Evolutionary conservation across 2,797 vertebrate species (phyloP), one percentile per base, ranked within the genome.

Genomic region (Gadopsis bispinosus): DNA sequence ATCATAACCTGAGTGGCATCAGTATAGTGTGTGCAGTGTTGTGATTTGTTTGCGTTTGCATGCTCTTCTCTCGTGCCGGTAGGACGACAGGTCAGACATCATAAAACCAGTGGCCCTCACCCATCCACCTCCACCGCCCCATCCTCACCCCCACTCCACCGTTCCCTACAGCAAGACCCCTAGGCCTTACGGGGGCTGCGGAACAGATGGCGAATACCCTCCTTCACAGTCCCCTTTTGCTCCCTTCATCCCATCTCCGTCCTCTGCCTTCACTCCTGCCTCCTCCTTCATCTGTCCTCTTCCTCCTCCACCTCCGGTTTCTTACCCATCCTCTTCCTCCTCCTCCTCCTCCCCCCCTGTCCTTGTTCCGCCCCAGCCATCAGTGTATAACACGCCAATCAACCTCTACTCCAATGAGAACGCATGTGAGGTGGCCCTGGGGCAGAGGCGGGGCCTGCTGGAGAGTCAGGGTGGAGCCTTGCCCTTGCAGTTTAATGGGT

Each of bases 41-140:
- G 75, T 89, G 79, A 66, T 90, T 87, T 88, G 77, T 87, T 80
- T 86, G 26, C 26, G 64, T 91, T 84, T 95, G 93, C 94, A 94
- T 85, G 90, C 96, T 95, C 66, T 83, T 78, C 45, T 87, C 65
- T 83, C 66, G 12, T 54, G 58, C 84, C 88, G 91, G 84, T 94
- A 99, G 98, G 96, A 92, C 80, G 90, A 96, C 90, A 94, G 95
- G 87, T 92, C 94, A 89, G 97, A 97, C 95, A 96, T 99, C 95
- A 95, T 98, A 95, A 98, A 98, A 88, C 97, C 98, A 76, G 97
- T 98, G 87, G 97, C 97, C 83, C 95, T 98, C 94, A 94, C 95
- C 92, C 96, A 96, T 83, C 91, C 92, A 6, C 85, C 92, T 89
- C 93, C 91, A 51, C 89, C 95, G 69, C 75, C 94, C 17, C 69